Evolutionary conservation across 2,113 vertebrate species (phyloP), one percentile per base, ranked within the genome.

Genomic region (Sigmodon hispidus): DNA sequence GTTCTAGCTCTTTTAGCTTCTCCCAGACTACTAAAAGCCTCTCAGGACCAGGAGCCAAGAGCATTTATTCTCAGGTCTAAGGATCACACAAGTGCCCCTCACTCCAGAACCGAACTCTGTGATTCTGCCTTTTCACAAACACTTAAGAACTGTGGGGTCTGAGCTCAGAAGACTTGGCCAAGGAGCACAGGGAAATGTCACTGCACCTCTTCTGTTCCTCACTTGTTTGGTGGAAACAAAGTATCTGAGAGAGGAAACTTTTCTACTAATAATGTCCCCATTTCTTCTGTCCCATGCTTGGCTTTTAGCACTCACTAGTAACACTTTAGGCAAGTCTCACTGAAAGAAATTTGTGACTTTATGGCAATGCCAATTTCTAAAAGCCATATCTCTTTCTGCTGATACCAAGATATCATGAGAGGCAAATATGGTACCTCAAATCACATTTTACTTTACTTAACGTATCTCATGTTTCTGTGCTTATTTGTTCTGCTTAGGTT

Each of bases 361-460:
- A 52, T 19, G 50, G 34, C 9, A n/a, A 0, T 43, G 31, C 29
- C 63, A 6, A 2, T 86, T 88, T 81, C 13, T 52, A 12, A 29
- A 0, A 8, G 29, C 11, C 40, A 8, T 43, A 3, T 4, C 17
- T 91, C 75, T 36, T 29, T 29, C 63, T 19, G 19, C 31, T 11
- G 79, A 83, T 8, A 45, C 2, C 36, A 73, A 89, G 57, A 31
- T 11, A 40, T 17, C 0, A 0, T 7, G 12, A 79, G 19, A 52
- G 29, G 50, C 15, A 59, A 52, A 59, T 19, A 22, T 0, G 1
- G 10, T 21, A 24, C 59, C 13, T 21, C 2, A 0, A 45, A 24
- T 2, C 0, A n/a, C 12, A 15, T n/a, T 6, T 0, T 16, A 48
- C 22, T 48, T 43, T 21, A 8, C 70, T 22, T 50, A 24, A 24